Evolutionary conservation across 1,140 invertebrate genomes (phyloP).

Genomic region (Drosophila nannoptera): DNA sequence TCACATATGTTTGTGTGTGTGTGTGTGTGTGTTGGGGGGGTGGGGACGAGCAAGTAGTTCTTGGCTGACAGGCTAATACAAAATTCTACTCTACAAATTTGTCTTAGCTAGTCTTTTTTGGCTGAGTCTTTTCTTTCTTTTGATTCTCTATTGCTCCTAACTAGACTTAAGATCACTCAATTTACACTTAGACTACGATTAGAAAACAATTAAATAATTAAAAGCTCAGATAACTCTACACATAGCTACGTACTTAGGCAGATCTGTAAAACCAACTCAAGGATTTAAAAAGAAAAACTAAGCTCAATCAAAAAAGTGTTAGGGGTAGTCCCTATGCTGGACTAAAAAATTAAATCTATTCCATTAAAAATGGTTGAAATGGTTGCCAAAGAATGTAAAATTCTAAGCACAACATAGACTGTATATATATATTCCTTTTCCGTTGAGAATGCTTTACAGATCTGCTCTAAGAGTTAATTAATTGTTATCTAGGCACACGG

Average conservation of each 20-base stretch:
- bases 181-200: conserved; percentile 36
- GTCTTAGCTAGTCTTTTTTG: conserved; percentile 45
- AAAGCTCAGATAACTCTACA: conserved; percentile 23
- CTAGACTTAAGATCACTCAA: conserved; percentile 47
- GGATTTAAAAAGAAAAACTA: neutral
- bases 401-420: too few species aligned
- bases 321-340: neutral
- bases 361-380: too few species aligned
- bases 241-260: conserved; percentile 25
- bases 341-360: too few species aligned
- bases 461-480: conserved; percentile 20
- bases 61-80: conserved; percentile 14
- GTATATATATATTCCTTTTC: neutral
- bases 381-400: neutral
- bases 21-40: neutral
- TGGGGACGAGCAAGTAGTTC: conserved; percentile 27
- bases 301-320: neutral
- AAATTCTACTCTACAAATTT: conserved; percentile 23
- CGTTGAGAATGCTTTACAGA: conserved; percentile 13
- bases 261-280: conserved; percentile 6
- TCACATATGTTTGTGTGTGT: conserved; percentile 10
- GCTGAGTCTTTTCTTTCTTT: conserved; percentile 45
- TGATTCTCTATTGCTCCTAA: conserved; percentile 22
- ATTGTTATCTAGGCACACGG: conserved; percentile 30
- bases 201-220: conserved; percentile 18